Evolutionary conservation across 1,140 invertebrate species (phyloP), one percentile per base, ranked within the genome.

Genomic region (Trypoxylus dichotomus): DNA sequence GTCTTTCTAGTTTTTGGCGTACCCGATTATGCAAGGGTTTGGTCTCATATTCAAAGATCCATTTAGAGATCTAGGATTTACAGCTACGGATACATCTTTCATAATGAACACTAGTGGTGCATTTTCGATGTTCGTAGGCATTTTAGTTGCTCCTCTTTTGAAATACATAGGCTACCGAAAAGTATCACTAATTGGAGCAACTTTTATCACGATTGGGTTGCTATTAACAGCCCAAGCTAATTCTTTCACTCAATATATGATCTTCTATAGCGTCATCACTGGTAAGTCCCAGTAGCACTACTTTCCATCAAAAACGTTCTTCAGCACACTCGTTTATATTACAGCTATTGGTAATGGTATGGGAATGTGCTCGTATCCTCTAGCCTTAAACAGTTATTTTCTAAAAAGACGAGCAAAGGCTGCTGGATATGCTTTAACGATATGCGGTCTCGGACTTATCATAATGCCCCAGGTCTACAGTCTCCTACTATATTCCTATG

Each of bases 21-120:
- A 92, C 74, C 89, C 90, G 10, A 86, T 91, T n/a, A 83, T 92
- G 54, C 91, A 92, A 83, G 90, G 89, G 77, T 92, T 93, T 79
- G 92, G 91, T 1, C 87, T 93, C 19, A 85, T 93, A 42, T 93
- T 91, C 81, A 90, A 90, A 58, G 91, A 91, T 58, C 89, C 88
- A 75, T 90, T 93, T 54, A 76, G 82, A 0, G 82, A 87, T 10
- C 81, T 92, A 24, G 90, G 89, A 72, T 88, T 93, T 79, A 88
- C 85, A 77, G 90, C 89, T 68, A 90, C 90, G 0, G 86, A 92
- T 84, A 89, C 89, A 13, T 90, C 91, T 1, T 89, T 91, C 8
- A 90, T 93, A 76, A 90, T 92, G 78, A 93, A 92, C 81, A 88
- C 90, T 63, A 90, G 92, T 85, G 87, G 88, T 3, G 91, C 91